Conservation (phyloP, 2,888 invertebrate genomes). For the Cremastinae sp. region DNA sequence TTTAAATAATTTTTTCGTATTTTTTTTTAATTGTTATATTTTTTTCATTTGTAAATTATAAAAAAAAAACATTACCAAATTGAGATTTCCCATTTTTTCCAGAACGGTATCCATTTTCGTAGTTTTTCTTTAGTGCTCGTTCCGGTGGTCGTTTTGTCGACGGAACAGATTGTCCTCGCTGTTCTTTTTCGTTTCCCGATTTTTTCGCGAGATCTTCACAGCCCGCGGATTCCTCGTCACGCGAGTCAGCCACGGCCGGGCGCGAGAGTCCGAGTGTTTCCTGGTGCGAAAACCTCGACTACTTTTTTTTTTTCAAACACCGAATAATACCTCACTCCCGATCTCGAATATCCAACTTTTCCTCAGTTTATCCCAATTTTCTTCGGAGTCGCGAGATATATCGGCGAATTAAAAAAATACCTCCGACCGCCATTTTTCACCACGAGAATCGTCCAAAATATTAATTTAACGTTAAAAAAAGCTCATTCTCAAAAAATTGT, state of each 20-base stretch:
- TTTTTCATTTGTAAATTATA: not conserved
- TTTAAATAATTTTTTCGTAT: too few species aligned
- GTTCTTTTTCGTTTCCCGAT: slow-evolving; percentile 15
- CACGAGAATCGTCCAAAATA: too few species aligned
- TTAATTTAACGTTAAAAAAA: too few species aligned
- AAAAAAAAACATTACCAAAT: slow-evolving; percentile 74
- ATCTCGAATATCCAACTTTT: too few species aligned
- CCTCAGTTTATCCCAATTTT: too few species aligned
- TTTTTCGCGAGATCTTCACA: slow-evolving; percentile 43
- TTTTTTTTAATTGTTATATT: not conserved
- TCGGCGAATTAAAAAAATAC: too few species aligned
- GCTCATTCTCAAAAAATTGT: too few species aligned
- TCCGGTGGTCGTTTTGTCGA: too few species aligned
- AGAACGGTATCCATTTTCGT: slow-evolving; percentile 76
- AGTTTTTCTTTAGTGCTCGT: slow-evolving; percentile 9
- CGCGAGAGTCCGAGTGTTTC: slow-evolving; percentile 42
- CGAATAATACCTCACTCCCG: too few species aligned
- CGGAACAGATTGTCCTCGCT: too few species aligned
- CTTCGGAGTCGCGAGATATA: too few species aligned
- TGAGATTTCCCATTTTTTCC: slow-evolving; percentile 78
- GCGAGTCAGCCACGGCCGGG: slow-evolving; percentile 21
- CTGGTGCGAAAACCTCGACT: slow-evolving; percentile 45
- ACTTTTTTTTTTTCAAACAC: not conserved
- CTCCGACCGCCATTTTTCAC: too few species aligned
- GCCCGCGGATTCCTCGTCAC: slow-evolving; percentile 53